Conservation (phyloP, 2,113 vertebrate species). For the Telmatochromis sp. region DNA sequence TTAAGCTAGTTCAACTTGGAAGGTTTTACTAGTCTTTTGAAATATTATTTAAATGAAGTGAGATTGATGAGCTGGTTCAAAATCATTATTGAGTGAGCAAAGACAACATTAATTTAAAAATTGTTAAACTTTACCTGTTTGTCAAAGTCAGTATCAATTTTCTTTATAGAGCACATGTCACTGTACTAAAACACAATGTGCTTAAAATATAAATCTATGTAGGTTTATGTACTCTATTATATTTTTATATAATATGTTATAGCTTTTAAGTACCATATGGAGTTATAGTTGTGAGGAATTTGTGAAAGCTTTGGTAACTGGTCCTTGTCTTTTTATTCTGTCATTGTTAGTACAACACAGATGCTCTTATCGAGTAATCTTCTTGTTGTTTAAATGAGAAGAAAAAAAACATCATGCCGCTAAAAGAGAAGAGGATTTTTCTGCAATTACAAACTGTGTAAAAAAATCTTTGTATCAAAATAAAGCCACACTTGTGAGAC, state of each 20-base stretch:
- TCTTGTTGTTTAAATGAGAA: not conserved
- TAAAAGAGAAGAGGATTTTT: not conserved
- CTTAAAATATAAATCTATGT: not conserved
- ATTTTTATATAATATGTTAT: not conserved
- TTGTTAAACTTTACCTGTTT: not conserved
- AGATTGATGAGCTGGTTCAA: accelerated
- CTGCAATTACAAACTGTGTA: not conserved
- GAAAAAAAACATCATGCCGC: not conserved
- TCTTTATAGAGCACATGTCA: not conserved
- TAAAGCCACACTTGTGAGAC: not conserved
- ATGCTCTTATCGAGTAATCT: too few relatives aligned
- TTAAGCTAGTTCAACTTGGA: not conserved
- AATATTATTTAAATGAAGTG: not conserved
- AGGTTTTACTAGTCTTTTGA: not conserved
- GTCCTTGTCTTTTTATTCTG: not conserved
- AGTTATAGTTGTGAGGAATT: not conserved
- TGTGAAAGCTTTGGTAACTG: accelerated
- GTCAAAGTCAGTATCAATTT: not conserved
- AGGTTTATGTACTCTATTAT: accelerated
- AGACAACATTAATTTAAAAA: accelerated
- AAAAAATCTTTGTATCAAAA: not conserved
- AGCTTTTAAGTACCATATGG: not conserved
- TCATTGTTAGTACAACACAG: too few relatives aligned
- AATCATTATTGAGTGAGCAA: not conserved
- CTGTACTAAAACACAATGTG: not conserved